These are phyloP conservation scores for Criorhina ranunculi DNA, from an alignment of 2,888 invertebrate species.

Conservation along the genomic window DNA sequence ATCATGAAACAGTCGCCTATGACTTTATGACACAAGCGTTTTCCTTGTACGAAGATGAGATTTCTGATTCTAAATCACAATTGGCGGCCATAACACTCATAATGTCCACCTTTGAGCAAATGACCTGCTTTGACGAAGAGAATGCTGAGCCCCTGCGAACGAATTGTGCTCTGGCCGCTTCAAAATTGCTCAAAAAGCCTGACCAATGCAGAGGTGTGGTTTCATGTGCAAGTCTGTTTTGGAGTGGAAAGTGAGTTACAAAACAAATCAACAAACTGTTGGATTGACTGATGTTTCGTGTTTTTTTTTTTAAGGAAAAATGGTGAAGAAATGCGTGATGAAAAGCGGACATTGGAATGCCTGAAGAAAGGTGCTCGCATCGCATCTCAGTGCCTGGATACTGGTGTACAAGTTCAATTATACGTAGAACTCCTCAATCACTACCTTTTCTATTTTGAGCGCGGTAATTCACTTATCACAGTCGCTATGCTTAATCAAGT, in stretches of 20 bases:
- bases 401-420: slow-evolving; percentile 97
- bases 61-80: slow-evolving; percentile 98
- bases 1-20: slow-evolving; percentile 98
- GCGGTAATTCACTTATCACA: slow-evolving; percentile 89
- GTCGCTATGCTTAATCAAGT: slow-evolving; percentile 87
- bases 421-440: slow-evolving; percentile 97
- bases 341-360: slow-evolving; percentile 96
- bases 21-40: slow-evolving; percentile 98
- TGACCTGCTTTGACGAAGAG: slow-evolving; percentile 97
- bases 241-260: slow-evolving; percentile 91
- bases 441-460: slow-evolving; percentile 96
- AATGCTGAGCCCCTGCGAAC: slow-evolving; percentile 98
- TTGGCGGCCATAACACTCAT: slow-evolving; percentile 97
- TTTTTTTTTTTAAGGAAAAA: slow-evolving; percentile 81
- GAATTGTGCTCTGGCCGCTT: slow-evolving; percentile 97
- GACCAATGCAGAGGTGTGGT: slow-evolving; percentile 98
- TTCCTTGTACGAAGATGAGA: slow-evolving; percentile 98
- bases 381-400: slow-evolving; percentile 99
- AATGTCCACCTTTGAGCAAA: slow-evolving; percentile 97
- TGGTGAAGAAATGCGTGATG: slow-evolving; percentile 91
- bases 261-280: neutral
- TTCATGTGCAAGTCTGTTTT: slow-evolving; percentile 97
- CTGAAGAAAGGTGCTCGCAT: slow-evolving; percentile 97
- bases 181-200: slow-evolving; percentile 97
- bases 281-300: neutral